Percentiles rank a stretch among this genome's conserved stretches.
These are phyloP conservation scores for Eolophus roseicapilla DNA, from an alignment of 2,113 vertebrate species.

Conservation along the genomic window DNA sequence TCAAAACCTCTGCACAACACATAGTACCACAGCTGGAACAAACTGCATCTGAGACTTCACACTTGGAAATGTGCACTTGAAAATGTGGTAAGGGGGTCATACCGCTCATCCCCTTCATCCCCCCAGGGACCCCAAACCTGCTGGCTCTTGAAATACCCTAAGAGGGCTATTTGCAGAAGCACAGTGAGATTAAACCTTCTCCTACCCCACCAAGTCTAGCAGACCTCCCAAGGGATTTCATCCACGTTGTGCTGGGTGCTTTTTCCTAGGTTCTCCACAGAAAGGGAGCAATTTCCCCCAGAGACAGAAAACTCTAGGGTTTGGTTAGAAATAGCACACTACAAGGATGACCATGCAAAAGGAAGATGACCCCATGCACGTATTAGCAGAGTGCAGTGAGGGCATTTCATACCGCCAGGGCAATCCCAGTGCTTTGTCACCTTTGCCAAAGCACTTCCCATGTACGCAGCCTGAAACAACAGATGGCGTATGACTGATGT, in stretches of 20 bases:
- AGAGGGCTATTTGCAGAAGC: not conserved
- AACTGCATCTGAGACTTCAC: accelerated
- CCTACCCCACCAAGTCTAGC: accelerated
- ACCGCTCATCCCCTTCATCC: accelerated
- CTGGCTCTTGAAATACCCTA: not conserved
- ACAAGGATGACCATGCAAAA: not conserved
- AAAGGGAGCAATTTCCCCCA: not conserved
- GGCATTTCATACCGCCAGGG: not conserved
- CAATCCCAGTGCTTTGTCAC: accelerated
- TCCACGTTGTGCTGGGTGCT: accelerated
- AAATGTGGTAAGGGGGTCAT: not conserved
- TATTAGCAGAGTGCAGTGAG: not conserved
- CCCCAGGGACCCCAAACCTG: too few species aligned
- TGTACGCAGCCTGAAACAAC: accelerated
- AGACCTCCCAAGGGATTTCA: not conserved
- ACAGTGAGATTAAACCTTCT: not conserved
- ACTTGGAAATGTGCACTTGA: not conserved
- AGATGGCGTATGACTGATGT: accelerated
- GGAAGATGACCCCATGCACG: accelerated
- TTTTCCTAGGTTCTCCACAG: not conserved
- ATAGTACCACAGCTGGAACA: not conserved
- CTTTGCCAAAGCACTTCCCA: not conserved
- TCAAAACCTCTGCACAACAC: not conserved
- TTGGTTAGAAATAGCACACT: not conserved
- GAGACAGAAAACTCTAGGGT: not conserved